Percentiles rank a stretch among this genome's conserved stretches.
phyloP scores from a whole-genome alignment of 2,888 invertebrate species.

The Lapara coniferarum region DNA sequence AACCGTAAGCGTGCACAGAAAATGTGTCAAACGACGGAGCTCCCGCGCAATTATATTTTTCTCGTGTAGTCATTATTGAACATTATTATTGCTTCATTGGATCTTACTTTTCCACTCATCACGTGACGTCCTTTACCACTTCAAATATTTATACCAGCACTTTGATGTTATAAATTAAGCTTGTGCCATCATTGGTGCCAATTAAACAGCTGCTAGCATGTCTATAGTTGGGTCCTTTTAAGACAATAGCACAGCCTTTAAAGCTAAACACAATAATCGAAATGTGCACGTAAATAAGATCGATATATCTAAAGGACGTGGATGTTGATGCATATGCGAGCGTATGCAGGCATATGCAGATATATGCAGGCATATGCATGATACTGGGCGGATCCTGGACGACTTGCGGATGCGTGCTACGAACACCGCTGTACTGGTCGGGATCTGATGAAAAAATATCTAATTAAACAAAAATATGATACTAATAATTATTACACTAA shows the following conservation, averaged over 20 bases:
- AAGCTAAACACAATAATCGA: slow-evolving; percentile 13
- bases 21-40: background rate
- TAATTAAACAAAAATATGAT: background rate
- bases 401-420: slow-evolving; percentile 62
- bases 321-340: slow-evolving; percentile 38
- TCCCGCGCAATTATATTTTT: slow-evolving; percentile 2
- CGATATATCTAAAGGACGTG: slow-evolving; percentile 40
- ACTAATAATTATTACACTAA: background rate
- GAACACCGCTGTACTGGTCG: slow-evolving; percentile 74
- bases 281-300: slow-evolving; percentile 28
- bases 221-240: slow-evolving; percentile 3
- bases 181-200: slow-evolving; percentile 14
- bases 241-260: slow-evolving; percentile 12
- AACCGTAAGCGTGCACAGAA: slow-evolving; percentile 8
- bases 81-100: slow-evolving; percentile 1
- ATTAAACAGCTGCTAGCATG: slow-evolving; percentile 3
- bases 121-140: too few species aligned
- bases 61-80: background rate
- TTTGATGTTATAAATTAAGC: background rate
- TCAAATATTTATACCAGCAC: slow-evolving; percentile 3
- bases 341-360: background rate
- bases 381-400: slow-evolving; percentile 58
- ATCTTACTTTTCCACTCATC: background rate
- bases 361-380: slow-evolving; percentile 3
- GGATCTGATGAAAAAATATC: slow-evolving; percentile 57